These are phyloP conservation scores for Cirrhinus molitorella DNA, from an alignment of 2,797 vertebrate genomes.

Conservation along the genomic window DNA sequence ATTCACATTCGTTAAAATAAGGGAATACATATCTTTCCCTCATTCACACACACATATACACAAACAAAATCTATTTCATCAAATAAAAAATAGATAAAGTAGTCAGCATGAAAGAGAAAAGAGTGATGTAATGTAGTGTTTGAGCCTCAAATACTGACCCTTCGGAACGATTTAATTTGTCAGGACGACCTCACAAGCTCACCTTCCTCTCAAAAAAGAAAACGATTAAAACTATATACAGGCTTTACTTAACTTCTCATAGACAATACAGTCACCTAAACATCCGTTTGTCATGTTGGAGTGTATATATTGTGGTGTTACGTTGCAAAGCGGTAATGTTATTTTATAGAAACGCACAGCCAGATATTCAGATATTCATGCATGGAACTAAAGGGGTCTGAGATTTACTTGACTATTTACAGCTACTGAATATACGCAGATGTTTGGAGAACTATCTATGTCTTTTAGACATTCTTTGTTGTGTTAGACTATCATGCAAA, in stretches of 20 bases:
- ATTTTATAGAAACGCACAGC: conserved; percentile 49
- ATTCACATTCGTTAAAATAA: conserved; percentile 64
- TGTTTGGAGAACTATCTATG: conserved; percentile 54
- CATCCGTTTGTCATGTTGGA: conserved; percentile 58
- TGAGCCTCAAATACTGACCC: conserved; percentile 42
- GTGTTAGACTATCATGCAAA: conserved; percentile 74
- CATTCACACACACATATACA: conserved; percentile 48
- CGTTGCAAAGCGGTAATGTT: conserved; percentile 52
- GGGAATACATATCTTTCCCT: conserved; percentile 30
- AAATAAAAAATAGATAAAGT: conserved; percentile 54
- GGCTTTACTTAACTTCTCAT: conserved; percentile 47
- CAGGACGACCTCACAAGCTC: conserved; percentile 53
- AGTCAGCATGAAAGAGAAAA: conserved; percentile 33
- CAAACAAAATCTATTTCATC: conserved; percentile 56
- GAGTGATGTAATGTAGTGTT: conserved; percentile 41
- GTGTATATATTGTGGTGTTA: conserved; percentile 51
- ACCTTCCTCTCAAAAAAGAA: conserved; percentile 43
- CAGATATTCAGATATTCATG: conserved; percentile 59
- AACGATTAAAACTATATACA: conserved; percentile 47
- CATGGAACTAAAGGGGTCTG: conserved; percentile 57
- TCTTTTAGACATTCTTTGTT: conserved; percentile 58
- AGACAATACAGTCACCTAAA: conserved; percentile 45
- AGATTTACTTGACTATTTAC: conserved; percentile 74
- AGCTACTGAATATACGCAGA: conserved; percentile 69
- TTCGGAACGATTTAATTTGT: conserved; percentile 43